Evolutionary conservation across 2,797 vertebrate species (phyloP).

Genomic region (Holocentrus rufus): DNA sequence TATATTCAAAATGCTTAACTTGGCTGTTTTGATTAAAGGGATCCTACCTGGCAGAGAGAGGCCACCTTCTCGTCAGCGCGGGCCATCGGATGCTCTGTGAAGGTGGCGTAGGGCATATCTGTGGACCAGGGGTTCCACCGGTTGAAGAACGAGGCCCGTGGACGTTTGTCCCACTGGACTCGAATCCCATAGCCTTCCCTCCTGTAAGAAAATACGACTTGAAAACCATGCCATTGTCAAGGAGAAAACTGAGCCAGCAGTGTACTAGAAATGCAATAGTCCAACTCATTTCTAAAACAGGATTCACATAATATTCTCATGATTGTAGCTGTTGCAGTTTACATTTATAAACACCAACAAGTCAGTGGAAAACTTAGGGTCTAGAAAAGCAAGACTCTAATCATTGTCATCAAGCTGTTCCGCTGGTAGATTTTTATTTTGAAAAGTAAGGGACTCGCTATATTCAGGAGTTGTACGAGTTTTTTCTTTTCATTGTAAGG

Average conservation of each 20-base stretch:
- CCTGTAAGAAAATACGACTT: conserved; percentile 70
- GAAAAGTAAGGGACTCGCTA: no score
- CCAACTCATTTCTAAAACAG: background rate
- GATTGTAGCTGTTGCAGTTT: no score
- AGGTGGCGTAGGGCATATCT: conserved; percentile 92
- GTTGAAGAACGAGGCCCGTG: conserved; percentile 89
- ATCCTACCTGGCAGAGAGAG: conserved; percentile 90
- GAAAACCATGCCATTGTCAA: background rate
- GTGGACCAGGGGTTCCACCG: conserved; percentile 98
- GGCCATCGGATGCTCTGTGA: conserved; percentile 94
- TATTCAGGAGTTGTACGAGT: no score
- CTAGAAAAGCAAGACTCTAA: no score
- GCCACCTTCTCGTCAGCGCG: conserved; percentile 90
- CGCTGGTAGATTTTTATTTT: no score
- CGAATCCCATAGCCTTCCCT: conserved; percentile 91
- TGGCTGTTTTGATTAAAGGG: background rate
- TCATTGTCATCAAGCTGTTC: no score
- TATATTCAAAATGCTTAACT: background rate
- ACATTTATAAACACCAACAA: no score
- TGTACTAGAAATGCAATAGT: background rate
- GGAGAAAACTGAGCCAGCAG: background rate
- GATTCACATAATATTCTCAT: background rate
- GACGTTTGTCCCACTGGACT: conserved; percentile 95
- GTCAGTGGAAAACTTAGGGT: no score
- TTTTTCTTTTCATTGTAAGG: no score